Conservation (phyloP, 2,113 vertebrate genomes). For the Caranx melampygus region DNA sequence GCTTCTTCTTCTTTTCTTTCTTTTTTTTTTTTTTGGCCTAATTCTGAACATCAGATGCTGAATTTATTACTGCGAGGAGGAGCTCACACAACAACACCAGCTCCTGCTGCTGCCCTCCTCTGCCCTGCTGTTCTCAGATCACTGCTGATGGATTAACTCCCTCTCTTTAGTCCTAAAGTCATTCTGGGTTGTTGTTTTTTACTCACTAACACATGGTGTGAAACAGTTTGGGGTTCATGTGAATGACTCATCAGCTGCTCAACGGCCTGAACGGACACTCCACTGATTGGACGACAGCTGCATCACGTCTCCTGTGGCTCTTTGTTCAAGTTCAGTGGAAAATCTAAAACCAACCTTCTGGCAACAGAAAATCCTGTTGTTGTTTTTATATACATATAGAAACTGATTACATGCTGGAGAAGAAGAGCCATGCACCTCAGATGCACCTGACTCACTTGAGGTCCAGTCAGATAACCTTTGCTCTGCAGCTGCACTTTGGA, state of each 20-base stretch:
- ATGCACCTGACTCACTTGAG: too few relatives aligned
- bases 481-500: neutral
- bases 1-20: neutral
- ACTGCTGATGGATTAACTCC: constrained; percentile 11
- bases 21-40: constrained; percentile 4
- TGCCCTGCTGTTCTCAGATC: constrained; percentile 55
- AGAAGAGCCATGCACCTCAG: too few relatives aligned
- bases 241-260: neutral
- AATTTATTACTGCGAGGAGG: constrained; percentile 12
- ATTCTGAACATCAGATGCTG: constrained; percentile 21
- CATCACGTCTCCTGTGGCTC: neutral
- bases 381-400: too few relatives aligned
- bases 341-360: neutral
- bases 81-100: constrained; percentile 29
- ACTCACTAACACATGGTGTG: neutral
- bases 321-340: neutral
- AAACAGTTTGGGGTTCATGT: neutral
- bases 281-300: neutral
- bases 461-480: neutral
- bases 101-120: constrained; percentile 21
- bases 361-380: neutral
- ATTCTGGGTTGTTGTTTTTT: neutral
- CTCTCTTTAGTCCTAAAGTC: constrained; percentile 16
- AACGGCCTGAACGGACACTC: neutral
- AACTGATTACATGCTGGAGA: too few relatives aligned